Evolutionary conservation across 2,888 invertebrate genomes (phyloP).

Genomic region (Himalopsyche anomala): DNA sequence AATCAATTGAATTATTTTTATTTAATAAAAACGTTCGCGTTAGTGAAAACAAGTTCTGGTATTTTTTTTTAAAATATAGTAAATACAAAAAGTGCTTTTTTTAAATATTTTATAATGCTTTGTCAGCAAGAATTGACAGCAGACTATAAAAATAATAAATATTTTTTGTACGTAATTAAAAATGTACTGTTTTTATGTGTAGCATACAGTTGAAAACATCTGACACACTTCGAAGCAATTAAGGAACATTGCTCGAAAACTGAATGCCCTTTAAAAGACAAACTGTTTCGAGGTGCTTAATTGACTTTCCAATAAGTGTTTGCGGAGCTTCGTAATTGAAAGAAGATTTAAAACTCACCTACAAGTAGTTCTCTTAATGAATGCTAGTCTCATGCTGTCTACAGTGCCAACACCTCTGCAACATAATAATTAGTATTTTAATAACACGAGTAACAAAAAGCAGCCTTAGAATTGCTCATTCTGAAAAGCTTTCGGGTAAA

Average conservation of each 20-base stretch:
- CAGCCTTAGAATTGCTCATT: no score
- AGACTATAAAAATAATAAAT: no score
- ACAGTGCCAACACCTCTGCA: background rate
- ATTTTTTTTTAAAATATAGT: no score
- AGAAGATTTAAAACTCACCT: conserved; percentile 26
- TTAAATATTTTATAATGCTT: no score
- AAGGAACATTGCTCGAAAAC: background rate
- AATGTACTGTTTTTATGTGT: no score
- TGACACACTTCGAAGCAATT: conserved; percentile 20
- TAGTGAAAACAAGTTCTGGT: no score
- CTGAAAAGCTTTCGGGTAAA: no score
- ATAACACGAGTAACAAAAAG: background rate
- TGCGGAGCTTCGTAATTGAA: conserved; percentile 21
- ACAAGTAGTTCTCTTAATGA: background rate
- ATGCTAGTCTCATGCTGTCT: background rate
- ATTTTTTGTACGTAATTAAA: no score
- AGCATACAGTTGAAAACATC: background rate
- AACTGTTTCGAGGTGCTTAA: conserved; percentile 34
- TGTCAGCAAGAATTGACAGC: no score
- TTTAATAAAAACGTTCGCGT: no score
- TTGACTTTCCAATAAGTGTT: conserved; percentile 34
- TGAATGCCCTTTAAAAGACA: background rate
- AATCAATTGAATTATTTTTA: no score
- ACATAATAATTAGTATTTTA: conserved; percentile 7
- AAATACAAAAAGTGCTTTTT: no score